Percentiles rank a stretch among this genome's conserved stretches.
Evolutionary conservation across 2,888 invertebrate genomes (phyloP).

Genomic region (Oligia fasciuncula): DNA sequence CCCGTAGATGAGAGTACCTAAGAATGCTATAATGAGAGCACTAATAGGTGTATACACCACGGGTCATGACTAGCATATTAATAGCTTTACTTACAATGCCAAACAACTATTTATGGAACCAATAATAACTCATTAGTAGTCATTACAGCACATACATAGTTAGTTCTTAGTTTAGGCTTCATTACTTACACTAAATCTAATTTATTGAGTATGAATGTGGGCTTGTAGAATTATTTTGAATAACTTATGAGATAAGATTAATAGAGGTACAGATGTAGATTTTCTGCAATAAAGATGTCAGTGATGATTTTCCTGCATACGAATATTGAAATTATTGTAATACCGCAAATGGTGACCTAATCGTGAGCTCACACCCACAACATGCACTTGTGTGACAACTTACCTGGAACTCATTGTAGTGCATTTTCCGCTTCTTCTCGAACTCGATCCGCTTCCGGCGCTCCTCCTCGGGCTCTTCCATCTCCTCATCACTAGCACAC

Average conservation of each 20-base stretch:
- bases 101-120: conserved; percentile 27
- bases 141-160: neutral
- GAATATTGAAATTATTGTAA: conserved; percentile 38
- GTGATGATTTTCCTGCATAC: conserved; percentile 7
- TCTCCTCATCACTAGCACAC: conserved; percentile 90
- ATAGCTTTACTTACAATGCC: conserved; percentile 44
- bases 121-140: conserved; percentile 38
- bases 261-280: neutral
- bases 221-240: conserved; percentile 20
- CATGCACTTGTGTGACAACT: conserved; percentile 39
- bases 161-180: neutral
- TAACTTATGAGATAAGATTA: conserved; percentile 9
- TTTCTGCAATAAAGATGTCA: conserved; percentile 14
- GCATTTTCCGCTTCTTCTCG: conserved; percentile 97
- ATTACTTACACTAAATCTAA: neutral
- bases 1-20: neutral
- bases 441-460: conserved; percentile 94
- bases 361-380: conserved; percentile 49
- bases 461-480: conserved; percentile 91
- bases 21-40: conserved; percentile 24
- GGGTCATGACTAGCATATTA: conserved; percentile 49
- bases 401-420: conserved; percentile 97
- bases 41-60: conserved; percentile 6
- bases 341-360: conserved; percentile 58
- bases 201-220: neutral